A percentile compares a stretch with the other conserved stretches of the same genome.
Evolutionary conservation across 1,140 invertebrate genomes (phyloP).

Genomic region (Pararge aegeria): DNA sequence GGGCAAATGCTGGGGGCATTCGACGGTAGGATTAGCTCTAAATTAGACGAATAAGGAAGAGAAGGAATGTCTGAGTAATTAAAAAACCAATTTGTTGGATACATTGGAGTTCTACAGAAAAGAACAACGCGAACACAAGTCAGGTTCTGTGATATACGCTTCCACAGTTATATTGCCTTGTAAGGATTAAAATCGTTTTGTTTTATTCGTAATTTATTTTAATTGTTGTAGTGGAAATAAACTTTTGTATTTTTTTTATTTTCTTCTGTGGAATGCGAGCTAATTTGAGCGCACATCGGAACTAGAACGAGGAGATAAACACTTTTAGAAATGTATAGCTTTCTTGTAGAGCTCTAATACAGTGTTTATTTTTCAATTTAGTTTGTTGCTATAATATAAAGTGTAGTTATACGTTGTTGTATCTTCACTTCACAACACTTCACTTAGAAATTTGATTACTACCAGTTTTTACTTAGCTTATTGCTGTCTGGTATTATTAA

Average conservation of each 20-base stretch:
- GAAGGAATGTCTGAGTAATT: slow-evolving; percentile 58
- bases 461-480: slow-evolving; percentile 9
- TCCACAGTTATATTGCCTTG: slow-evolving; percentile 15
- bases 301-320: too few relatives aligned
- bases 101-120: slow-evolving; percentile 37
- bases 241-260: background rate
- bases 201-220: slow-evolving; percentile 9
- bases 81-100: slow-evolving; percentile 70
- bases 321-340: too few relatives aligned
- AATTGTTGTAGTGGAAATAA: background rate
- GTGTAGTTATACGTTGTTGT: too few relatives aligned
- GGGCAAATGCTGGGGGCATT: slow-evolving; percentile 50
- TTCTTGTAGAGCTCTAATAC: too few relatives aligned
- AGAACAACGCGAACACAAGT: slow-evolving; percentile 20
- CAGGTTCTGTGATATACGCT: slow-evolving; percentile 20
- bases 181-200: slow-evolving; percentile 17
- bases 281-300: background rate
- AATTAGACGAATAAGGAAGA: slow-evolving; percentile 63
- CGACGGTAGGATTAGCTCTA: slow-evolving; percentile 58
- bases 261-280: background rate
- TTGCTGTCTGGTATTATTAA: slow-evolving; percentile 17
- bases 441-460: slow-evolving; percentile 12
- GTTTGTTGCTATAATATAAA: too few relatives aligned
- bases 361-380: too few relatives aligned
- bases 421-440: too few relatives aligned